phyloP scores from a whole-genome alignment of 2,113 vertebrate species.

The Hymenochirus boettgeri region DNA sequence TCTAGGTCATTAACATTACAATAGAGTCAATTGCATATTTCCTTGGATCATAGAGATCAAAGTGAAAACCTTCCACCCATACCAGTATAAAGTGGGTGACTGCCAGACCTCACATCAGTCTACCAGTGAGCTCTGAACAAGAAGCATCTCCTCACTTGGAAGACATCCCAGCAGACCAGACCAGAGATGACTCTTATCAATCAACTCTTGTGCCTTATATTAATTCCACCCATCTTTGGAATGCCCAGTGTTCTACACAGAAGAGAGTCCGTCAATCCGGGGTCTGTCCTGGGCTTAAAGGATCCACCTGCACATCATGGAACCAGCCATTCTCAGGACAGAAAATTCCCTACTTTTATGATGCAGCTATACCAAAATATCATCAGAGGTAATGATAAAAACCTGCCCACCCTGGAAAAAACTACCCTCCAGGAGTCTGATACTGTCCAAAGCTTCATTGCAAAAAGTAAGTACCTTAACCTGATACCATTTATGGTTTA shows the following conservation, averaged over 20 bases:
- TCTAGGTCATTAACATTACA: background rate
- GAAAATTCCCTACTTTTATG: conserved; percentile 69
- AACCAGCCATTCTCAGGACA: conserved; percentile 29
- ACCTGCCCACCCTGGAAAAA: conserved; percentile 38
- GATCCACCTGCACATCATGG: background rate
- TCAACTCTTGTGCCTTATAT: background rate
- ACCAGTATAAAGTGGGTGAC: background rate
- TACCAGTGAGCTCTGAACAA: conserved; percentile 66
- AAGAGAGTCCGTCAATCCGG: background rate
- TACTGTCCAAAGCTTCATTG: conserved; percentile 68
- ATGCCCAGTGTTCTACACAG: conserved; percentile 3
- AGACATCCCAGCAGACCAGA: conserved; percentile 11
- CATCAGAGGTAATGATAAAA: conserved; percentile 28
- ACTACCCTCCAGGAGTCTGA: conserved; percentile 54
- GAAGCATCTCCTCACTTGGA: conserved; percentile 49
- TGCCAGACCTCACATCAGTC: conserved; percentile 54
- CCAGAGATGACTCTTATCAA: background rate
- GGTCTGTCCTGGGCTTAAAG: background rate
- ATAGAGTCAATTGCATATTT: background rate
- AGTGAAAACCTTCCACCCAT: conserved; percentile 39
- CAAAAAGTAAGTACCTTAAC: conserved; percentile 64
- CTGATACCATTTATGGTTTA: background rate
- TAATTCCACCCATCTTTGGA: conserved; percentile 4
- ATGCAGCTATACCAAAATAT: conserved; percentile 74
- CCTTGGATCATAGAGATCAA: conserved; percentile 49